Evolutionary conservation across 1,140 invertebrate genomes (phyloP), one percentile per base, ranked within the genome.

Genomic region (Steinernema khuongi): DNA sequence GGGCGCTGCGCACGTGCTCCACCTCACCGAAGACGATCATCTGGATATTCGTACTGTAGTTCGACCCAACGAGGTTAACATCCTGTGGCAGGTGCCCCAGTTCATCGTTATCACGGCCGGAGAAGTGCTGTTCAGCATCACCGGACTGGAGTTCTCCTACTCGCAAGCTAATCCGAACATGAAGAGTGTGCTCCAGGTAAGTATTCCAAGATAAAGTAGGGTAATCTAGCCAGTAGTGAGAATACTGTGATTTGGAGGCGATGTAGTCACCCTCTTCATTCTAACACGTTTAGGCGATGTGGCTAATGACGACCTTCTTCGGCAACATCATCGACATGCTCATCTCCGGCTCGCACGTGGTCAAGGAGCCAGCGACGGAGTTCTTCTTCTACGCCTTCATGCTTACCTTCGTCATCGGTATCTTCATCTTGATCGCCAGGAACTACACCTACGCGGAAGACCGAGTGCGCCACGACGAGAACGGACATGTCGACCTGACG

Each of bases 71-170:
- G 71, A 71, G 11, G 78, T 84, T 30, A 78, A 68, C 67, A 81
- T 84, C 31, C 74, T 84, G 11, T 84, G 84, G 84, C 81, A 85
- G 68, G 22, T 84, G 17, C 83, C 83, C 0, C 83, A 84, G 70
- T 79, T 83, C 36, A 19, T 79, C 22, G 70, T 78, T 17, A 79
- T 79, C 33, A 79, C 77, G 26, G 18, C 74, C 2, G 83, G 84
- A n/a, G 83, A 84, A 76, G 74, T 84, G 31, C 70, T 84, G 2
- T 75, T 84, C 19, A 75, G 73, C 30, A 80, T 84, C 19, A 85
- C 83, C 33, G 83, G 83, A 29, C 66, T 84, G 31, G 82, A 84
- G 68, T 83, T 83, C 60, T 77, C 81, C n/a, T 84, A 85, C 71
- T 81, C 83, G 19, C 81, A 84, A 75, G 78, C 83, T 11, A 73